Evolutionary conservation across 2,113 vertebrate species (phyloP).

Genomic region (Vulpes vulpes): DNA sequence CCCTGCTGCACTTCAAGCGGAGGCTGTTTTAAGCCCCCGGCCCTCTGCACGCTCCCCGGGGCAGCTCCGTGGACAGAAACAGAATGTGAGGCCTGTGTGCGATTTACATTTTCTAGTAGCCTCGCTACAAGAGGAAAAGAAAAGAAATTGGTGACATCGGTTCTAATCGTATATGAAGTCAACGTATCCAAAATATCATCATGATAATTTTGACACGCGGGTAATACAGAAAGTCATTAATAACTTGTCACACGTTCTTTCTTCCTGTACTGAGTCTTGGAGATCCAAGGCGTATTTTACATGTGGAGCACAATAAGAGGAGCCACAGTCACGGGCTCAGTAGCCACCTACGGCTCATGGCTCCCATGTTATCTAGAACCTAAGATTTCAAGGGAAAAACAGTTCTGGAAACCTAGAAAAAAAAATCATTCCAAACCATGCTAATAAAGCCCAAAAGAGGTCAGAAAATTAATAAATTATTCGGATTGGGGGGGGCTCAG

Average conservation of each 20-base stretch:
- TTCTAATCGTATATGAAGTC: not conserved
- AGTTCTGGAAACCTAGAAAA: not conserved
- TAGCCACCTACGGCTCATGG: accelerated
- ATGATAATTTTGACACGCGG: not conserved
- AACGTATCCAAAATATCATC: not conserved
- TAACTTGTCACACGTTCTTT: not conserved
- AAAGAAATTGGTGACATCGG: not conserved
- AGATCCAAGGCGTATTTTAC: not conserved
- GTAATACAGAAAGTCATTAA: not conserved
- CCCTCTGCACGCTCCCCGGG: accelerated
- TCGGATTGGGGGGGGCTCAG: not conserved
- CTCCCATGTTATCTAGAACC: not conserved
- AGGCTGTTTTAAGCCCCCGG: accelerated
- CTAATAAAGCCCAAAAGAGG: not conserved
- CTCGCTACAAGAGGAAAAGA: not conserved
- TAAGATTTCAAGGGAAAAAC: not conserved
- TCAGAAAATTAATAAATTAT: not conserved
- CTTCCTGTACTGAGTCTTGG: not conserved
- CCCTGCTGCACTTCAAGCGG: accelerated
- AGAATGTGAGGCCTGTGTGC: accelerated
- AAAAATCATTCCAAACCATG: not conserved
- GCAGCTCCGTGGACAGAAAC: not conserved
- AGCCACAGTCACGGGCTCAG: not conserved
- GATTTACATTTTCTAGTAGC: not conserved
- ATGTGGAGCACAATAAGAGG: not conserved